Base-by-base conservation (phyloP, 2,797 vertebrate species). In the Bryconaethiops microstoma region DNA sequence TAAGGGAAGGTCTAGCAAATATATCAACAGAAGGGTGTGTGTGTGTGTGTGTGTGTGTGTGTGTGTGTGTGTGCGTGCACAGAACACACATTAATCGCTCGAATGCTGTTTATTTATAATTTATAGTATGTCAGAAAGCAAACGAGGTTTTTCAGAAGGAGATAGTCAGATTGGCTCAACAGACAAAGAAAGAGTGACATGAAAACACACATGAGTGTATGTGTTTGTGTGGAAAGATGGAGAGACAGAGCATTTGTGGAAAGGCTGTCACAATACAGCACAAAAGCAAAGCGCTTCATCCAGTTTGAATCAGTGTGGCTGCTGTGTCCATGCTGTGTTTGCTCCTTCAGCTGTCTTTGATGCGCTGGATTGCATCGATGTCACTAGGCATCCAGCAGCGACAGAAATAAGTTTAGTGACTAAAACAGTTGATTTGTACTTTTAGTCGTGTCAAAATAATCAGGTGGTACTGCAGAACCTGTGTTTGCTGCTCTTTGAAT, bases 281-380 rank as follows among this genome's bases (percentile, higher is more conserved):
- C 21, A 65, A 16, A 50, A 73, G 68, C 21, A 71, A 79, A 23
- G 60, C 60, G n/a, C 52, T 48, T 71, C 71, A 75, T 23, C 67
- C 35, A 64, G 40, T 57, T 16, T 73, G 80, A 71, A 70, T 65
- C 77, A 73, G 59, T 39, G 7, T 14, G 7, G 40, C 42, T 65
- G 19, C 55, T 48, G 52, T 55, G 12, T 48, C 23, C 62, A 7
- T 40, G 69, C 62, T 77, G 52, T 13, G 50, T 50, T 29, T 65
- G 67, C 23, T 72, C 67, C 62, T 82, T 82, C 73, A 73, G 35
- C 57, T 57, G 50, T 10, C 40, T 72, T 77, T 65, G 59, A 82
- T 65, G 80, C 74, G 59, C 19, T 19, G 21, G n/a, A 65, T 67
- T 54, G 48, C 29, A 16, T 50, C 17, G 4, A 42, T 42, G 63